These are phyloP conservation scores for Amblyraja radiata DNA, from an alignment of 2,797 vertebrate species.

Conservation along the genomic window DNA sequence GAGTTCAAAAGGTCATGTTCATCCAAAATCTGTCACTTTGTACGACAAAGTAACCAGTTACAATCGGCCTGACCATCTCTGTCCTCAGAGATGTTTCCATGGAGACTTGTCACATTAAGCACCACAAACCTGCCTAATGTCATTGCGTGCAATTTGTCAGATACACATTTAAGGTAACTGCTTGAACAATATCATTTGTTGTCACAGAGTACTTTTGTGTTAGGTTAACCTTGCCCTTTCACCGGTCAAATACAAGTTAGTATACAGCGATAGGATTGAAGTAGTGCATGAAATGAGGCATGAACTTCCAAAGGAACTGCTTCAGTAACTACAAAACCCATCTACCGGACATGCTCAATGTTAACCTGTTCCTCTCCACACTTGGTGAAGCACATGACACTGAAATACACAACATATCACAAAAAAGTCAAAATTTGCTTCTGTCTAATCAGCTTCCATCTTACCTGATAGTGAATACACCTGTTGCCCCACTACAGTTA, in stretches of 20 bases:
- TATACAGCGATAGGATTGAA: conserved; percentile 14
- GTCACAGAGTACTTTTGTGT: conserved; percentile 30
- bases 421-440: not conserved
- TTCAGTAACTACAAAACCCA: conserved; percentile 18
- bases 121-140: conserved; percentile 35
- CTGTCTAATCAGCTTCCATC: not conserved
- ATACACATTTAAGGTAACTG: conserved; percentile 29
- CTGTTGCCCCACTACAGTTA: not conserved
- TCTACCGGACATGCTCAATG: not conserved
- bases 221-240: conserved; percentile 38
- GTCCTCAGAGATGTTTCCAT: conserved; percentile 41
- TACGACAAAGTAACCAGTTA: conserved; percentile 22
- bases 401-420: not conserved
- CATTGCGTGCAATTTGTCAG: not conserved
- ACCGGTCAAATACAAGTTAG: conserved; percentile 39
- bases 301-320: not conserved
- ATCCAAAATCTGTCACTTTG: conserved; percentile 39
- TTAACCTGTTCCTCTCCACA: not conserved
- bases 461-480: conserved; percentile 35
- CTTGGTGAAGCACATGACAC: not conserved
- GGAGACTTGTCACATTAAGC: conserved; percentile 8
- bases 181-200: conserved; percentile 37
- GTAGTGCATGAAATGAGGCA: conserved; percentile 34
- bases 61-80: conserved; percentile 49
- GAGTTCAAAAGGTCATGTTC: conserved; percentile 39